These are phyloP conservation scores for Solea solea DNA, from an alignment of 2,113 vertebrate species.

Conservation along the genomic window DNA sequence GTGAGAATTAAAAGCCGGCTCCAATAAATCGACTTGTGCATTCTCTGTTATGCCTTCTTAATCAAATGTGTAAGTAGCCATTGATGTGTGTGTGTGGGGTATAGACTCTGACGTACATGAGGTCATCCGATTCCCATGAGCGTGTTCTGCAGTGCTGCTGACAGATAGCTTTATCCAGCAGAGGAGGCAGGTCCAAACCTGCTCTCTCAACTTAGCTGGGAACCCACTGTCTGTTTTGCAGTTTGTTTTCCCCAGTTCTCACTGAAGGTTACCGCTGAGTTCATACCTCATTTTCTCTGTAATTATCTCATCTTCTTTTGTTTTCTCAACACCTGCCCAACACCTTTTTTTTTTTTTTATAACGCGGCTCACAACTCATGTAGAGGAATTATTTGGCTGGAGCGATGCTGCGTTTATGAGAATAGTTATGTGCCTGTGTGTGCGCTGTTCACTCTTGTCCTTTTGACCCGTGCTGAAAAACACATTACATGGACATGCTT, in stretches of 20 bases:
- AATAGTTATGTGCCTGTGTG: conserved; percentile 22
- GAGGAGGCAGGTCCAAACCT: conserved; percentile 57
- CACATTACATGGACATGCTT: background rate
- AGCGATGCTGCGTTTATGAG: conserved; percentile 17
- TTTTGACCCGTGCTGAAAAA: conserved; percentile 23
- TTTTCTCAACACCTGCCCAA: conserved; percentile 31
- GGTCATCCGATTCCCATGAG: conserved; percentile 63
- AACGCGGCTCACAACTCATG: conserved; percentile 17
- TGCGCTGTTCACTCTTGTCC: conserved; percentile 23
- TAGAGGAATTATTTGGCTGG: conserved; percentile 25
- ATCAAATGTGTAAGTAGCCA: conserved; percentile 25
- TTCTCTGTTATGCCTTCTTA: conserved; percentile 27
- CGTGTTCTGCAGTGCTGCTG: conserved; percentile 50
- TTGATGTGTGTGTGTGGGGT: background rate
- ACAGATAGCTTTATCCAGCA: conserved; percentile 46
- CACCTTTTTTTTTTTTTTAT: conserved; percentile 29
- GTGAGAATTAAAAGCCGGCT: conserved; percentile 31
- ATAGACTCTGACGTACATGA: conserved; percentile 10
- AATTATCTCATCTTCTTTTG: conserved; percentile 48
- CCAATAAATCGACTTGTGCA: conserved; percentile 21
- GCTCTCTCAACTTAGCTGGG: conserved; percentile 13
- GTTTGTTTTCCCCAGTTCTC: conserved; percentile 18
- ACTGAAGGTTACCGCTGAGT: conserved; percentile 33
- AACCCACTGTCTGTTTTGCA: conserved; percentile 5
- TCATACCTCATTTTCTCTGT: conserved; percentile 49